Base-by-base conservation (phyloP, 2,797 vertebrate species). In the Potorous gilbertii region DNA sequence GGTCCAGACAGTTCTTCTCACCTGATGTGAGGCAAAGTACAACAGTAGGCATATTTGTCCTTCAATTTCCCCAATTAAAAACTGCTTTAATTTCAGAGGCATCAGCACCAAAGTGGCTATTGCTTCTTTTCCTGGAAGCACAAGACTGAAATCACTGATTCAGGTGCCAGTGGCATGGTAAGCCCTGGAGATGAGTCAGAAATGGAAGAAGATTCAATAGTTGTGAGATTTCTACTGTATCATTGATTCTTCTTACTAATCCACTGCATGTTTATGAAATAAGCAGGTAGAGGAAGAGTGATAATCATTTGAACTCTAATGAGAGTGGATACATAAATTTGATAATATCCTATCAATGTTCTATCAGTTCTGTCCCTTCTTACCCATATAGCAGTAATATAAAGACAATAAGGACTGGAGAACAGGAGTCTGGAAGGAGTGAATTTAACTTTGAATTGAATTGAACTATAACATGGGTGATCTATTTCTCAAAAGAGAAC, bases 341-440 rank as follows among this genome's bases (percentile, higher is more conserved):
- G n/a, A 6, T 54, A 55, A 9, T 46, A 0, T 1, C n/a, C 0
- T 5, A 13, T 40, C 5, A 27, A 14, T 62, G n/a, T 1, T 31
- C 46, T 92, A 62, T 91, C 18, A 96, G 29, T 95, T 1, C 0
- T 5, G 6, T 91, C 0, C 0, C 29, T 3, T 94, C 34, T 66
- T 13, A 21, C 18, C 2, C 56, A 8, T 34, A 94, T 94, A 57
- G 52, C 50, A 93, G 28, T 91, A 40, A 94, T 90, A 81, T 46
- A 57, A 90, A 92, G 18, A 94, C 14, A 93, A 24, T 29, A 0
- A 54, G 0, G n/a, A 81, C 8, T 92, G 50, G 59, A 9, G n/a
- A 46, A 1, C 92, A 81, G 74, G 16, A 34, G 95, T 66, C 87
- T 92, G 21, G 21, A 18, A 31, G 16, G 34, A 93, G 16, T 56